These are phyloP conservation scores for Empidonax alnorum DNA, from an alignment of 2,113 vertebrate genomes.

Conservation along the genomic window DNA sequence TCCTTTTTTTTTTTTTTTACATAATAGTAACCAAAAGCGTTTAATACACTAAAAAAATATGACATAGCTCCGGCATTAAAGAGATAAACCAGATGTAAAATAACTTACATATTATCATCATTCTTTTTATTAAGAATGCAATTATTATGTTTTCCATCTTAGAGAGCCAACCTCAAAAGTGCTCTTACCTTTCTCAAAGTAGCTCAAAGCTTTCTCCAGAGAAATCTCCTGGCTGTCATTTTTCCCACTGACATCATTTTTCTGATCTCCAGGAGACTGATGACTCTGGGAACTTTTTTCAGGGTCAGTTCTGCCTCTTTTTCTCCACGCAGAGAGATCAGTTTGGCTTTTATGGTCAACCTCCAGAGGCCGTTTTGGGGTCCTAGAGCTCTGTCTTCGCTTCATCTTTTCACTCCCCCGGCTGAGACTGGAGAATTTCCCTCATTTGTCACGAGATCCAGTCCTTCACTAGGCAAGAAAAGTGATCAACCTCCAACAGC, in stretches of 20 bases:
- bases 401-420: slow-evolving; percentile 54
- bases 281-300: neutral
- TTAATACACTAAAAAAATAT: neutral
- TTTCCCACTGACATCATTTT: neutral
- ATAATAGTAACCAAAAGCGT: neutral
- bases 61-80: neutral
- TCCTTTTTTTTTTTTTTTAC: neutral
- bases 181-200: slow-evolving; percentile 77
- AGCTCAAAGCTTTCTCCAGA: slow-evolving; percentile 77
- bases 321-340: slow-evolving; percentile 36
- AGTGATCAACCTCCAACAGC: neutral
- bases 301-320: neutral
- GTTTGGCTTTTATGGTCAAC: neutral
- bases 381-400: neutral
- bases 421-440: neutral
- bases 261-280: neutral
- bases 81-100: neutral
- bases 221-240: slow-evolving; percentile 58
- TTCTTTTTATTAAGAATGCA: neutral
- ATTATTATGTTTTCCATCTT: neutral
- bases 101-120: neutral
- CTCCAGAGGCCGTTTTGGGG: neutral
- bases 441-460: neutral
- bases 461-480: neutral
- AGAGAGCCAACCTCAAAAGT: neutral